Percentiles rank a stretch among this genome's conserved stretches.
These are phyloP conservation scores for Sebastes minor DNA, from an alignment of 2,797 vertebrate genomes.

Conservation along the genomic window DNA sequence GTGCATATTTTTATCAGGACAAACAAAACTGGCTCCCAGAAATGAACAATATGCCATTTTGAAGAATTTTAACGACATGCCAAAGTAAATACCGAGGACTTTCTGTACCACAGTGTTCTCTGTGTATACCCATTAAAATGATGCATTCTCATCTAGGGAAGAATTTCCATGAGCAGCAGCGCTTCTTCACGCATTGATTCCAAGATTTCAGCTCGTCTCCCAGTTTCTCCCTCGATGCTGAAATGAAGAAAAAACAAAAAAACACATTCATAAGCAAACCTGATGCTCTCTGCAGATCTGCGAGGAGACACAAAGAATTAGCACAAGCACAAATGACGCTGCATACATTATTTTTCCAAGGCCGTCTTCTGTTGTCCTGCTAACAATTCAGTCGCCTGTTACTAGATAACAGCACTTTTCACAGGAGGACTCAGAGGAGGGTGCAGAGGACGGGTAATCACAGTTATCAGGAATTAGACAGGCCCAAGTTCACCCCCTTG, in stretches of 20 bases:
- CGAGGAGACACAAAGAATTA: neutral
- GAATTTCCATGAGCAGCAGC: neutral
- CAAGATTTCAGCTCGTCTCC: neutral
- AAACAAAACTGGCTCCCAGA: neutral
- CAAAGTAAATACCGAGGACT: neutral
- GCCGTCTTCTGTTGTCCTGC: neutral
- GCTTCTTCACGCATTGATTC: neutral
- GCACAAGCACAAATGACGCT: neutral
- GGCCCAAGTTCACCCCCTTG: neutral
- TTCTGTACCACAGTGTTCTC: neutral
- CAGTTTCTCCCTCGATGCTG: neutral
- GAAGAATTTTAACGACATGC: neutral
- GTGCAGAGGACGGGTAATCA: neutral
- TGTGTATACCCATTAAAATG: slow-evolving; percentile 9
- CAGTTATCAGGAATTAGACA: neutral
- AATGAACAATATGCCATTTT: neutral
- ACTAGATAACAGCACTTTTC: neutral
- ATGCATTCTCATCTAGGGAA: neutral
- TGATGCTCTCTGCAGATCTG: neutral
- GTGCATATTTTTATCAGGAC: neutral
- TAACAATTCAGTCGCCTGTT: neutral
- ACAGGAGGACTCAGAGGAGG: neutral
- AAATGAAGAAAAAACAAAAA: neutral
- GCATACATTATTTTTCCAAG: neutral
- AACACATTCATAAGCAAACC: neutral